Percentiles rank a stretch among this genome's conserved stretches.
These are phyloP conservation scores for Sylvilagus floridanus DNA, from an alignment of 2,797 vertebrate genomes.

Conservation along the genomic window DNA sequence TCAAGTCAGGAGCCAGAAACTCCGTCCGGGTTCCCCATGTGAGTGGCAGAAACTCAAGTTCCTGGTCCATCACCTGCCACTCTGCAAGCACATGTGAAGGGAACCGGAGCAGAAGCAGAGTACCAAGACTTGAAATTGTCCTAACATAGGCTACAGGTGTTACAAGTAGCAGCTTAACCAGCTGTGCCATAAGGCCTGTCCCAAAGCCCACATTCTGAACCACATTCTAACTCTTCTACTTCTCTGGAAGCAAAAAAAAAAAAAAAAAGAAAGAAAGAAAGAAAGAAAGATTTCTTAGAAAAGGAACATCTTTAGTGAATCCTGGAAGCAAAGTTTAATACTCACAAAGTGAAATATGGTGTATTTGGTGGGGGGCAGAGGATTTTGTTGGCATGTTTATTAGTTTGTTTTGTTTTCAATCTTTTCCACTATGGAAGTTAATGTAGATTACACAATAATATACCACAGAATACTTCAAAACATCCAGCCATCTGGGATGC, in stretches of 20 bases:
- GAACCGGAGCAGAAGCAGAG: no score
- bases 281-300: background rate
- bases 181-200: background rate
- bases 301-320: background rate
- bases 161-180: background rate
- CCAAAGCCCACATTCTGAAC: background rate
- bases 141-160: no score
- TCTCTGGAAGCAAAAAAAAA: background rate
- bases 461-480: background rate
- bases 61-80: no score
- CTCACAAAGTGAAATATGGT: background rate
- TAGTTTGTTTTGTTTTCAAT: background rate
- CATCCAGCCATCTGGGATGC: background rate
- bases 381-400: background rate
- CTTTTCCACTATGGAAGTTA: background rate
- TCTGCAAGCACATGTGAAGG: no score
- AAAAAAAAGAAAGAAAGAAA: no score
- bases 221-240: background rate
- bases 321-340: background rate
- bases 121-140: no score
- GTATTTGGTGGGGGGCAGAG: background rate
- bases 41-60: no score
- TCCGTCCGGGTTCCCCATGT: no score
- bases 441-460: background rate
- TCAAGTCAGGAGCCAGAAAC: no score